Evolutionary conservation across 2,113 vertebrate genomes (phyloP).

Genomic region (Geothlypis trichas): DNA sequence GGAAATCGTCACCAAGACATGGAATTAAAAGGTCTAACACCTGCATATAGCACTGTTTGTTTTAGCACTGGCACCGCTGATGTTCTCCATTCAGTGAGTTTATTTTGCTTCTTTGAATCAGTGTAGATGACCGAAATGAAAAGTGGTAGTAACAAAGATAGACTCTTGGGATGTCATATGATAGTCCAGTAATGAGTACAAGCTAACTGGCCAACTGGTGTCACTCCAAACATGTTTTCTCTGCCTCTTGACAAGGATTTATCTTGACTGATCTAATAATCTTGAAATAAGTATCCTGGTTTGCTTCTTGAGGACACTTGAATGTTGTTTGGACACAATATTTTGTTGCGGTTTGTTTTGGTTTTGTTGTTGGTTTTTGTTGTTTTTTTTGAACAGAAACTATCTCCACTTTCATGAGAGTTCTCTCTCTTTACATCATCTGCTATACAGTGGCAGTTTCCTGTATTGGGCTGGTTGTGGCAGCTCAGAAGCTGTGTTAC

Average conservation of each 20-base stretch:
- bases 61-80: not conserved
- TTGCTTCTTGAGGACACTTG: not conserved
- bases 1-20: not conserved
- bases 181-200: not conserved
- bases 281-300: not conserved
- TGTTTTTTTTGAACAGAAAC: not conserved
- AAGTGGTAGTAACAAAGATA: not conserved
- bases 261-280: not conserved
- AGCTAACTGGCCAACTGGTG: not conserved
- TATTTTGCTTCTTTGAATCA: not conserved
- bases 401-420: not conserved
- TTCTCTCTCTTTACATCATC: not conserved
- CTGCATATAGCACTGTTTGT: not conserved
- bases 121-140: not conserved
- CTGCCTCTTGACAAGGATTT: not conserved
- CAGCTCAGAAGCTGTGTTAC: not conserved
- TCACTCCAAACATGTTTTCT: not conserved
- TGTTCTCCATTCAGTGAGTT: not conserved
- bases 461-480: not conserved
- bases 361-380: not conserved
- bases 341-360: not conserved
- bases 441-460: not conserved
- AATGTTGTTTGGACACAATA: not conserved
- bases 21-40: not conserved
- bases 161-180: not conserved